Evolutionary conservation across 2,113 vertebrate species (phyloP), one percentile per base, ranked within the genome.

Genomic region (Meles meles): DNA sequence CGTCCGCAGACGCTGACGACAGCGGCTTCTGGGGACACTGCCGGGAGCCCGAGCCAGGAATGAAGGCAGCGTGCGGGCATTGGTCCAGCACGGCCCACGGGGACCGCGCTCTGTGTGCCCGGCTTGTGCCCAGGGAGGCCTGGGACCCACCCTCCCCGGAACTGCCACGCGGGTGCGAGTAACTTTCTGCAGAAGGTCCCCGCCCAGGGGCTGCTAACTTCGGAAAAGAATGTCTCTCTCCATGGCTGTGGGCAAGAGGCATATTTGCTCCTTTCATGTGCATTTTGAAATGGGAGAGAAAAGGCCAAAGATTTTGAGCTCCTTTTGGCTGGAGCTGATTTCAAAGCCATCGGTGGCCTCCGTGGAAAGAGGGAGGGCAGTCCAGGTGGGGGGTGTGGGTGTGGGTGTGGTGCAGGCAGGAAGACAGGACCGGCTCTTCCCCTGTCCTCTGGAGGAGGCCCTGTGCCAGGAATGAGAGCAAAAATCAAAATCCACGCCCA

Each of bases 401-500:
- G 55, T 20, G 27, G 0, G 25, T 21, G 34, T 25, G 25, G 42
- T 4, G 0, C 29, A 47, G 71, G 20, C 23, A 15, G 31, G 39
- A 25, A 79, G 27, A 5, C 0, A 1, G 23, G 13, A 2, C 52
- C 29, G 49, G 18, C 18, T 14, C 44, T 97, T 93, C 84, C 94
- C 93, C 47, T 31, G 6, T 49, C 23, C 31, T n/a, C 20, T 47
- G 0, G 69, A 71, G 47, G 93, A 72, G 95, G 61, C 95, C 63
- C 95, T 2, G 92, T 21, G 57, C 88, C 94, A 29, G 29, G 86
- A 94, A 18, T 67, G 90, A 55, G 88, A 94, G 94, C 67, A 89
- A 94, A 97, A 96, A 97, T 89, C 96, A 96, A 61, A 57, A 93
- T 87, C 97, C 96, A 91, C 55, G 27, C 31, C 96, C 94, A 76